These are phyloP conservation scores for Caenorhabditis sp. DNA, from an alignment of 2,888 invertebrate species.

Conservation along the genomic window DNA sequence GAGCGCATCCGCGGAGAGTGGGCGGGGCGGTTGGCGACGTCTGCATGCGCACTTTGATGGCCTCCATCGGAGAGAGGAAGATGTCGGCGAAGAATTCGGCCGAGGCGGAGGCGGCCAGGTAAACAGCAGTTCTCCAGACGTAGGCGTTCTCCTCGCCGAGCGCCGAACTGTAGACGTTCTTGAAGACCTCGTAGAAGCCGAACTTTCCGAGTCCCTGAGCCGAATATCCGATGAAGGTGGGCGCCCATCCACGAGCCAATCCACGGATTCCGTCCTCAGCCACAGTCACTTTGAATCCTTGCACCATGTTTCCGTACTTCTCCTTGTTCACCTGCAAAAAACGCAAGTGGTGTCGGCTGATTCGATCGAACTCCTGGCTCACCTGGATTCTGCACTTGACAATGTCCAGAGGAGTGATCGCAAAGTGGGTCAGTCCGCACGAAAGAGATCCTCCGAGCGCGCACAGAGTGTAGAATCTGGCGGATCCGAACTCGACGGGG, in stretches of 20 bases:
- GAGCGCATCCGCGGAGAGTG: constrained; percentile 59
- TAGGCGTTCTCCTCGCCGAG: constrained; percentile 79
- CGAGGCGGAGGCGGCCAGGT: constrained; percentile 92
- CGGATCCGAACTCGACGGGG: constrained; percentile 83
- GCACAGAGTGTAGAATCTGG: constrained; percentile 90
- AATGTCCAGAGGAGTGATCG: constrained; percentile 92
- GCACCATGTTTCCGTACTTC: constrained; percentile 90
- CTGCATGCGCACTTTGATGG: constrained; percentile 84
- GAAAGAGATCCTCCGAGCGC: constrained; percentile 90
- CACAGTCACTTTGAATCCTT: constrained; percentile 87
- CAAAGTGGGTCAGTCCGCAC: constrained; percentile 88
- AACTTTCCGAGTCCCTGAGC: constrained; percentile 93
- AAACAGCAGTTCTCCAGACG: constrained; percentile 83
- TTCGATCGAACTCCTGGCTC: not conserved
- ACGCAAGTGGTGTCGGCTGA: not conserved
- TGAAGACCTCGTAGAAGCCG: constrained; percentile 94
- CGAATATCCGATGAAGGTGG: constrained; percentile 95
- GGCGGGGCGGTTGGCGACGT: constrained; percentile 64
- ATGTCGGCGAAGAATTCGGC: constrained; percentile 98
- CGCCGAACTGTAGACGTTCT: constrained; percentile 87
- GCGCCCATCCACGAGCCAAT: constrained; percentile 95
- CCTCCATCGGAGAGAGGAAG: constrained; percentile 94
- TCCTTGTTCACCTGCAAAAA: constrained; percentile 86
- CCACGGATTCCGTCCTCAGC: constrained; percentile 88
- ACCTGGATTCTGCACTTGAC: constrained; percentile 94